Conservation (phyloP, 2,888 invertebrate species). For the Heliconius ismenius region DNA sequence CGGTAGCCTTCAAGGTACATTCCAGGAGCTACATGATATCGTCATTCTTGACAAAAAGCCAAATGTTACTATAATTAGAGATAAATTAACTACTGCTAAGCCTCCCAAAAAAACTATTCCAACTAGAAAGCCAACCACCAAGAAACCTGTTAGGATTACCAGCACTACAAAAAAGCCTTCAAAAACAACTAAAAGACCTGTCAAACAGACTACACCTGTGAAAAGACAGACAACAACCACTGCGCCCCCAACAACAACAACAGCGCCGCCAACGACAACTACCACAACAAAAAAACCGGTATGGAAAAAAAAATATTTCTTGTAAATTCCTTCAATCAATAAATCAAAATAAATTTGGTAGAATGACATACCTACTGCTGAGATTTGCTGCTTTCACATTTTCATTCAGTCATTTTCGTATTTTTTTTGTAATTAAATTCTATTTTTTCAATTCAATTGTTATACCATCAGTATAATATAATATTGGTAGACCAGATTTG, state of each 20-base stretch:
- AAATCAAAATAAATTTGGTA: not conserved
- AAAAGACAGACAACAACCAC: conserved; percentile 50
- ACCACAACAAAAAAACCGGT: conserved; percentile 68
- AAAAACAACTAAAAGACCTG: conserved; percentile 73
- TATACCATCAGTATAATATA: not conserved
- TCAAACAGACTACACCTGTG: conserved; percentile 50
- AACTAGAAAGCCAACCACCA: conserved; percentile 71
- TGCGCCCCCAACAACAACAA: conserved; percentile 45
- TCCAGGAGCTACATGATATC: conserved; percentile 89
- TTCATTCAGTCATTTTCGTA: not conserved
- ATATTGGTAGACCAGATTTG: conserved; percentile 35
- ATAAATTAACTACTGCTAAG: conserved; percentile 65
- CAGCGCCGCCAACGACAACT: conserved; percentile 48
- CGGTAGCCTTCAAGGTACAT: conserved; percentile 90
- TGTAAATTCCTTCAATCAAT: not conserved
- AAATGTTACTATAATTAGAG: conserved; percentile 59
- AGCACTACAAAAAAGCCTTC: conserved; percentile 66
- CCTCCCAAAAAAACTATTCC: conserved; percentile 62
- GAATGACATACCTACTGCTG: no score
- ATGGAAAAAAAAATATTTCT: conserved; percentile 45
- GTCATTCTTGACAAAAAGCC: conserved; percentile 81
- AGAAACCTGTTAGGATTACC: conserved; percentile 67
- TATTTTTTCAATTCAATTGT: not conserved
- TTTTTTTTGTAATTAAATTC: no score
- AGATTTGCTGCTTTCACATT: not conserved